Base-by-base conservation (phyloP, 2,888 invertebrate species). In the Synergus umbraculus region DNA sequence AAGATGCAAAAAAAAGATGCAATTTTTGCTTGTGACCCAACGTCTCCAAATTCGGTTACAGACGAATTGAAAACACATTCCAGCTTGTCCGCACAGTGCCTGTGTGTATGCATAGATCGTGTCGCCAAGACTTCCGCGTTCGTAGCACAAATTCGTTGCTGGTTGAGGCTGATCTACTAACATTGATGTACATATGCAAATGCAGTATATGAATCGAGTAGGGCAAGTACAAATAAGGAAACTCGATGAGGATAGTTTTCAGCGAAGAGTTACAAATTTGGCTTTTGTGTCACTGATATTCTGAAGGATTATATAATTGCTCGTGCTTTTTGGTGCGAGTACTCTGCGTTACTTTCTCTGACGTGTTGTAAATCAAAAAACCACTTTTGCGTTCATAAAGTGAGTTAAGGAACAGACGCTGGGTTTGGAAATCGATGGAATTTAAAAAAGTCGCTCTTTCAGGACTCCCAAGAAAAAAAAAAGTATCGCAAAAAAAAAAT, bases 91-190 rank as follows among this genome's bases (percentile, higher is more conserved):
- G 22, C 22, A 46, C 44, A 29, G n/a, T 66, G 43, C 10, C 41
- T 66, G 43, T 43, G 65, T 43, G 18, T 8, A 18, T 60, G 60
- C 9, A 9, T 60, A 41, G 9, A 54, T 37, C 49, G 54, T 54
- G 54, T 54, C 9, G n/a, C 10, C 54, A 73, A 73, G 37, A 15
- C 85, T 86, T 87, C 87, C 87, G 87, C 81, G 81, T 87, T 82
- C 85, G 83, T 83, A 84, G 79, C 78, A 80, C 79, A 82, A 81
- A 85, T 86, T 83, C 80, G 79, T 77, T 78, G 43, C 15, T 15
- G 49, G 15, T 15, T 49, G 8, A 49, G 49, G 37, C 29, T 22
- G 46, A 69, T 69, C 29, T 8, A 69, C 37, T 37, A 69, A 69
- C 49, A 29, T 37, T 37, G 65, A 37, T 65, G 60, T 22, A 22